Evolutionary conservation across 1,140 invertebrate genomes (phyloP).

Genomic region (Anoplophora glabripennis): DNA sequence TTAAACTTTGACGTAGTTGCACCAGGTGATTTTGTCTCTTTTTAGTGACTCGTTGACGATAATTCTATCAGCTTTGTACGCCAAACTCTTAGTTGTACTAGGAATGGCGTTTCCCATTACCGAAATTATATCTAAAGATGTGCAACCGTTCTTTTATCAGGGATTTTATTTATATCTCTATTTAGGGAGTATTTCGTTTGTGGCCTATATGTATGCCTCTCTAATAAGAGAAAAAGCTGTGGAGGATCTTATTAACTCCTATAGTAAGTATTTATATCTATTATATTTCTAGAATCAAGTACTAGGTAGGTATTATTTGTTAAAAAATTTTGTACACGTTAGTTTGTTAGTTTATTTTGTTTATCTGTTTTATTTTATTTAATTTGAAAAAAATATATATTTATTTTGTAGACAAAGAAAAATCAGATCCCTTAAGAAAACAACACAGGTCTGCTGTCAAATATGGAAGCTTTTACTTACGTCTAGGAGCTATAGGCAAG

Average conservation of each 20-base stretch:
- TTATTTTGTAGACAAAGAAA: conserved; percentile 49
- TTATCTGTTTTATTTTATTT: too few relatives aligned
- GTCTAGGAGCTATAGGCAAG: conserved; percentile 73
- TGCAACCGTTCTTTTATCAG: conserved; percentile 66
- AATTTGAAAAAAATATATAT: neutral
- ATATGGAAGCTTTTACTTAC: conserved; percentile 76
- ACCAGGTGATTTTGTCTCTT: too few relatives aligned
- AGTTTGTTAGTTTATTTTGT: too few relatives aligned
- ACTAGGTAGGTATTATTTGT: too few relatives aligned
- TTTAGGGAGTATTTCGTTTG: conserved; percentile 70
- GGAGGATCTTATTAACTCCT: conserved; percentile 50
- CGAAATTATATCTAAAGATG: conserved; percentile 65
- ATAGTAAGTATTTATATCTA: conserved; percentile 43
- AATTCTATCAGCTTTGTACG: conserved; percentile 72
- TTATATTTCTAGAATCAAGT: neutral
- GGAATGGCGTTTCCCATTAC: conserved; percentile 70
- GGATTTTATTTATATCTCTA: conserved; percentile 84
- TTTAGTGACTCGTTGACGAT: conserved; percentile 55
- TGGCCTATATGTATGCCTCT: conserved; percentile 77
- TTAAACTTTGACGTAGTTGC: too few relatives aligned
- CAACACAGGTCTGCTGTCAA: conserved; percentile 43
- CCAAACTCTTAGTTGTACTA: conserved; percentile 74
- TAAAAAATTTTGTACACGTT: too few relatives aligned
- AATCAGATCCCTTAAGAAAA: conserved; percentile 16
- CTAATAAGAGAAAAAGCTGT: conserved; percentile 62